Percentiles rank a stretch among this genome's conserved stretches.
These are phyloP conservation scores for Perithous albicinctus DNA, from an alignment of 2,888 invertebrate genomes.

Conservation along the genomic window DNA sequence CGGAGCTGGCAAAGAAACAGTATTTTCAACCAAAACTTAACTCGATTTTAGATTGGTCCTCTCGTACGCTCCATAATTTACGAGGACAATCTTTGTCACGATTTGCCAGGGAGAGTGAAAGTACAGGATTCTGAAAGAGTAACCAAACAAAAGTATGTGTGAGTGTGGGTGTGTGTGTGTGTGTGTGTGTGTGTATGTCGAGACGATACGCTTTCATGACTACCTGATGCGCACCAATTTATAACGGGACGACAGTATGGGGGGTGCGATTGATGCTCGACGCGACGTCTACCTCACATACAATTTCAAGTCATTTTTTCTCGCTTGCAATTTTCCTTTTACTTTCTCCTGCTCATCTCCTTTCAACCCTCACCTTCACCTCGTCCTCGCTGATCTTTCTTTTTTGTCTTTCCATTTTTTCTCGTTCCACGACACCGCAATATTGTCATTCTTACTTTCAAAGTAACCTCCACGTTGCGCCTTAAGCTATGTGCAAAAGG, in stretches of 20 bases:
- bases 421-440: constrained; percentile 58
- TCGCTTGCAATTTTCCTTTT: constrained; percentile 39
- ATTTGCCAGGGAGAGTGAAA: constrained; percentile 57
- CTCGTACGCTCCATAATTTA: constrained; percentile 34
- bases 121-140: constrained; percentile 25
- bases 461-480: constrained; percentile 68
- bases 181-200: constrained; percentile 40
- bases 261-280: constrained; percentile 51
- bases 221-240: constrained; percentile 77
- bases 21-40: not conserved
- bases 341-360: constrained; percentile 32
- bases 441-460: constrained; percentile 75
- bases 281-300: constrained; percentile 37
- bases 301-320: constrained; percentile 27
- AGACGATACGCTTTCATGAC: constrained; percentile 70
- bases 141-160: constrained; percentile 39
- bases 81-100: constrained; percentile 59
- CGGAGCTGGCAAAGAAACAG: not conserved
- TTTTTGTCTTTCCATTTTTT: constrained; percentile 44
- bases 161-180: constrained; percentile 39
- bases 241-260: constrained; percentile 54
- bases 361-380: constrained; percentile 10
- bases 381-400: constrained; percentile 17
- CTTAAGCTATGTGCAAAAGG: constrained; percentile 63
- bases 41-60: not conserved